Evolutionary conservation across 2,888 invertebrate species (phyloP), one percentile per base, ranked within the genome.

Genomic region (Tiphia femorata): DNA sequence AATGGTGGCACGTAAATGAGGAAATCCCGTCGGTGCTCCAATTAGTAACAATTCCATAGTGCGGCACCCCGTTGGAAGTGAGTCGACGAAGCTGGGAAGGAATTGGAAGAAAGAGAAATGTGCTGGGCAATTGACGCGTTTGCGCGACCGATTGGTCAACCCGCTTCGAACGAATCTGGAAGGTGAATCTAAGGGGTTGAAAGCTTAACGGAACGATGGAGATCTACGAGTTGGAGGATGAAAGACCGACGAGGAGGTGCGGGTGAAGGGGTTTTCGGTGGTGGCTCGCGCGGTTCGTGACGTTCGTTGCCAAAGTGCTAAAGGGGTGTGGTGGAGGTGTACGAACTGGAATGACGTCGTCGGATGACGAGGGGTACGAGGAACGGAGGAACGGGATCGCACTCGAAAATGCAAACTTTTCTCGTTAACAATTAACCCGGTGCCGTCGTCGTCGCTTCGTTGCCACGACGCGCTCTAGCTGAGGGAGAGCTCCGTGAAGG

Each of bases 341-440:
- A 25, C 5, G 5, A 8, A 25, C 1, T n/a, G 8, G 43, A 43
- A 27, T n/a, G 14, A 20, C 10, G 37, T 10, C 23, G 19, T 20
- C 16, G 14, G n/a, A 23, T 10, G 38, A 16, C 25, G 46, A 30
- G 35, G n/a, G 35, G 23, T 20, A 41, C 7, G n/a, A n/a, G 10
- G 10, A 41, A 41, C n/a, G n/a, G 35, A 56, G 37, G 40, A 38
- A 54, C 59, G 37, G n/a, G n/a, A n/a, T n/a, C n/a, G 41, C 43
- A 60, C 67, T 73, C 58, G 62, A 67, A 70, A 74, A 70, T 63
- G 60, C 67, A 62, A 74, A 77, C 69, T 78, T 77, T 73, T 69
- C 76, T 78, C 74, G 70, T 78, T 76, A 76, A 69, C 69, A 76
- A 75, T 75, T 70, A 77, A 68, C 60, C 63, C 59, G 54, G 40